Evolutionary conservation across 2,888 invertebrate genomes (phyloP), one percentile per base, ranked within the genome.

Genomic region (Escarpia spicata): DNA sequence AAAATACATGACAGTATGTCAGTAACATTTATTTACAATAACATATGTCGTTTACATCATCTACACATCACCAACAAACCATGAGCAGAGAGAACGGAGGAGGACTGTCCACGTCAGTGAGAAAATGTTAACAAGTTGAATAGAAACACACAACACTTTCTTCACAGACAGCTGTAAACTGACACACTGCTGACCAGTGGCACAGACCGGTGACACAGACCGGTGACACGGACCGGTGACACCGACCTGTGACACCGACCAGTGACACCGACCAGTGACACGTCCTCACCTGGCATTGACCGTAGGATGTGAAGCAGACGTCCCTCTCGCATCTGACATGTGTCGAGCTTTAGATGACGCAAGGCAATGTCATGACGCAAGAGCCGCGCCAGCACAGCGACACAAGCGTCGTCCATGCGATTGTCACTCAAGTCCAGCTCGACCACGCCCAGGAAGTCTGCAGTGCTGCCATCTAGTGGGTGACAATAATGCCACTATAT

Each of bases 391-490:
- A 75, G n/a, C 75, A 75, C 6, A 6, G 75, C 19, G 26, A 75
- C 75, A 26, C 75, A 75, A 2, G 75, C 75, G 4, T 75, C 75
- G 6, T 75, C 75, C 75, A 75, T 75, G 19, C 75, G 19, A 75
- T 75, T 75, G n/a, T 75, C 75, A 75, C 75, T 75, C n/a, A 75
- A 26, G 75, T 75, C 75, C 75, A 75, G 75, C 75, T 75, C n/a
- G 26, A 75, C 75, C n/a, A n/a, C n/a, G 75, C 75, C 75, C 75
- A 75, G 75, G 75, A 75, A 75, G 75, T 75, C 75, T 26, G 26
- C 75, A 75, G 75, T 75, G 19, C 75, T n/a, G 26, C 75, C 75
- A 75, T 75, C 75, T 75, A 75, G 26, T 75, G 75, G 4, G 12
- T 12, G 52, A 26, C 19, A 26, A 75, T 6, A 75, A 19, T 3